phyloP scores from a whole-genome alignment of 2,113 vertebrate genomes.

The Columbina picui region DNA sequence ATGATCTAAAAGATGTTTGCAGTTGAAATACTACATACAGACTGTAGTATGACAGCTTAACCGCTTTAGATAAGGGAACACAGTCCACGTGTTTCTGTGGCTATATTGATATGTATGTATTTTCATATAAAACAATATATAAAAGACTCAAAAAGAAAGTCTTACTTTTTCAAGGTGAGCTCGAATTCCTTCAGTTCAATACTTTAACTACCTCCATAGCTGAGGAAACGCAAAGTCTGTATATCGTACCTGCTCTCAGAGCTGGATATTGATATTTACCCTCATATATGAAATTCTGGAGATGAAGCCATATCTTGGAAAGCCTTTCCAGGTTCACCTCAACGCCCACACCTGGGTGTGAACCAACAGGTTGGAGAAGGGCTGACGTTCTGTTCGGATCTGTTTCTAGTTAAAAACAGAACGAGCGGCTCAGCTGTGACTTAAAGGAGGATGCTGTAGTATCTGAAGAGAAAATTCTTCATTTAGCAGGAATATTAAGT shows the following conservation, averaged over 20 bases:
- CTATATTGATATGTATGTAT: not conserved
- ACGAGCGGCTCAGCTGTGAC: not conserved
- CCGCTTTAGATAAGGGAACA: not conserved
- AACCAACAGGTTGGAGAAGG: not conserved
- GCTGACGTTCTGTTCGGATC: not conserved
- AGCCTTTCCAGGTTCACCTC: not conserved
- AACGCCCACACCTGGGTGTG: accelerated
- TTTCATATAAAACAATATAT: not conserved
- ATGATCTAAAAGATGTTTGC: not conserved
- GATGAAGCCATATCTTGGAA: not conserved
- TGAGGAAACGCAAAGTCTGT: not conserved
- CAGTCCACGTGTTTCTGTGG: not conserved
- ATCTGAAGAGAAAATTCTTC: not conserved
- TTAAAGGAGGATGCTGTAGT: not conserved
- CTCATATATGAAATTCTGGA: not conserved
- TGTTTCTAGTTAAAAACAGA: not conserved
- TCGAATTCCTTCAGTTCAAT: not conserved
- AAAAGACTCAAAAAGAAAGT: not conserved
- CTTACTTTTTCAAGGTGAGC: not conserved
- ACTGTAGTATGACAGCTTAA: no score
- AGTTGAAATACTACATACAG: not conserved
- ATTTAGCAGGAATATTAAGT: not conserved
- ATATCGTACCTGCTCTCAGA: not conserved
- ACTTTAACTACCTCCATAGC: not conserved
- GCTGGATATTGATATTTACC: not conserved